phyloP scores from a whole-genome alignment of 2,113 vertebrate genomes.

The Otus sunia region DNA sequence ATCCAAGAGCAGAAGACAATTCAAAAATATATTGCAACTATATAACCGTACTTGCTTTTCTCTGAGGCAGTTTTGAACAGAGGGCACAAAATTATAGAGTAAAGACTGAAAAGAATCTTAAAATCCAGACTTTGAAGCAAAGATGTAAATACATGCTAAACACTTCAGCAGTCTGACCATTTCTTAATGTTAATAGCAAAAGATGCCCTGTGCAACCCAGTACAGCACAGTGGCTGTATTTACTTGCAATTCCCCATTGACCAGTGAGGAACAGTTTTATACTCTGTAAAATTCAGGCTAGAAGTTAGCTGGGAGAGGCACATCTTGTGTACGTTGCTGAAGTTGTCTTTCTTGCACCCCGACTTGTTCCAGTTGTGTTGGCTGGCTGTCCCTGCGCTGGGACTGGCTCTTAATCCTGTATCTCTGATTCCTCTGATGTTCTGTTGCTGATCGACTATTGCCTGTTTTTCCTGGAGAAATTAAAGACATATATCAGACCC shows the following conservation, averaged over 20 bases:
- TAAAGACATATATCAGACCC: not conserved
- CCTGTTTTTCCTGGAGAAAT: conserved; percentile 4
- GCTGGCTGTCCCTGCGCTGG: not conserved
- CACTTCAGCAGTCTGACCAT: not conserved
- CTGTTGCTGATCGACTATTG: not conserved
- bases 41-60: not conserved
- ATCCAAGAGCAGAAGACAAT: conserved; percentile 58
- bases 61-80: conserved; percentile 17
- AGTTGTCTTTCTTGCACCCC: not conserved
- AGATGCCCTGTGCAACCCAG: not conserved
- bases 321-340: not conserved
- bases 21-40: conserved; percentile 33
- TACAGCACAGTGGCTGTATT: not conserved
- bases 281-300: not conserved
- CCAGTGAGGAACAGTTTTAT: not conserved
- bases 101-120: not conserved
- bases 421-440: not conserved
- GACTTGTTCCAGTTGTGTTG: not conserved
- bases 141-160: not conserved
- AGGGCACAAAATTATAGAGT: not conserved
- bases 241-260: not conserved
- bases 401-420: not conserved
- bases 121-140: not conserved
- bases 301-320: not conserved
- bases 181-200: not conserved